Evolutionary conservation across 1,140 invertebrate species (phyloP).

Genomic region (Samia ricini): DNA sequence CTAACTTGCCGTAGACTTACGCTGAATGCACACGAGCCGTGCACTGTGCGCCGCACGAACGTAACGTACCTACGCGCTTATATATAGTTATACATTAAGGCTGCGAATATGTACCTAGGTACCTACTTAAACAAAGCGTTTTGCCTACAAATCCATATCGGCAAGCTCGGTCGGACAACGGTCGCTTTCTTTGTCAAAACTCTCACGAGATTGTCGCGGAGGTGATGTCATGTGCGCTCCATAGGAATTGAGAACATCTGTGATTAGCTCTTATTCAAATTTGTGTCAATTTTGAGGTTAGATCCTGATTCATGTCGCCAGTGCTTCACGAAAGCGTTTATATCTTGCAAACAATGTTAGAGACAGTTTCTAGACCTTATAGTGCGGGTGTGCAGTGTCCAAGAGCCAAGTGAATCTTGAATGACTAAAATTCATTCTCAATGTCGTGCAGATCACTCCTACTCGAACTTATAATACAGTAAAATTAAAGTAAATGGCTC

Average conservation of each 20-base stretch:
- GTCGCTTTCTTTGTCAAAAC: slow-evolving; percentile 55
- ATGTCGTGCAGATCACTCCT: slow-evolving; percentile 20
- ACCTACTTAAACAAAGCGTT: slow-evolving; percentile 74
- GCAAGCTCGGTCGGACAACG: slow-evolving; percentile 38
- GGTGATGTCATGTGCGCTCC: slow-evolving; percentile 50
- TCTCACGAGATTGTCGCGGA: slow-evolving; percentile 31
- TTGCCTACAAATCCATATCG: slow-evolving; percentile 63
- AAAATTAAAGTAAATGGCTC: slow-evolving; percentile 16
- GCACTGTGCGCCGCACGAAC: slow-evolving; percentile 64
- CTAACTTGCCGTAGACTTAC: slow-evolving; percentile 62
- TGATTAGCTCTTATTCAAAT: slow-evolving; percentile 59
- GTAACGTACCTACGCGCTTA: slow-evolving; percentile 63
- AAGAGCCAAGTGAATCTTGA: slow-evolving; percentile 22
- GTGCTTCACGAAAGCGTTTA: slow-evolving; percentile 7
- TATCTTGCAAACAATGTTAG: neutral
- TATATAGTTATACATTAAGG: slow-evolving; percentile 62
- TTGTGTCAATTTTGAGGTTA: slow-evolving; percentile 72
- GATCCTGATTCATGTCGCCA: slow-evolving; percentile 54
- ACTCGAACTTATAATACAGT: slow-evolving; percentile 19
- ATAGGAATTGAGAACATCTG: slow-evolving; percentile 62
- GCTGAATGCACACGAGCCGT: slow-evolving; percentile 63
- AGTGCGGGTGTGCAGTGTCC: slow-evolving; percentile 30
- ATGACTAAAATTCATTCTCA: slow-evolving; percentile 21
- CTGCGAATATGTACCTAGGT: slow-evolving; percentile 67
- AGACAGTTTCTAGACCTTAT: neutral